Percentiles rank a stretch among this genome's conserved stretches.
phyloP scores from a whole-genome alignment of 2,113 vertebrate genomes.

The Neopipo cinnamomea region DNA sequence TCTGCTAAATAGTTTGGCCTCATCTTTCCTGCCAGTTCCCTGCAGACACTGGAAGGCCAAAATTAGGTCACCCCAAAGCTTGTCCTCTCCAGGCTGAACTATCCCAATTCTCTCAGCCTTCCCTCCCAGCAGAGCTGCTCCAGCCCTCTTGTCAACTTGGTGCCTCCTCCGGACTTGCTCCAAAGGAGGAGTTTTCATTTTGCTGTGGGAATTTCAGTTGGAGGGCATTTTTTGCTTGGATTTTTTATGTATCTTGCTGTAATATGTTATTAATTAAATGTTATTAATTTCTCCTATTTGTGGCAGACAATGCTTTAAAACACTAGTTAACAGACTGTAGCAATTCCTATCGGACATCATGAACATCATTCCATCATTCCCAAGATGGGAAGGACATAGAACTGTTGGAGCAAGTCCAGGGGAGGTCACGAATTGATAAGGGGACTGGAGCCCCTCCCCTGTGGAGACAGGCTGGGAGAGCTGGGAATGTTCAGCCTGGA shows the following conservation, averaged over 20 bases:
- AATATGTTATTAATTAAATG: background rate
- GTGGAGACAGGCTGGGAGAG: background rate
- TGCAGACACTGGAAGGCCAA: too few species aligned
- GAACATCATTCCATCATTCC: background rate
- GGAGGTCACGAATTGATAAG: background rate
- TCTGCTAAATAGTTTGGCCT: background rate
- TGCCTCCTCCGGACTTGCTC: background rate
- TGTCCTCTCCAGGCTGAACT: background rate
- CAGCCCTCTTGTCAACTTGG: background rate
- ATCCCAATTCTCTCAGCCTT: background rate
- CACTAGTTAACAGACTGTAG: background rate
- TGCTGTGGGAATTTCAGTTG: background rate
- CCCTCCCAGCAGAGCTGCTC: background rate
- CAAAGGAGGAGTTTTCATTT: background rate
- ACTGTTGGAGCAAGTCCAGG: background rate
- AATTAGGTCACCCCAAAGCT: background rate
- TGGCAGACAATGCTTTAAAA: background rate
- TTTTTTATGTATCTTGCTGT: background rate
- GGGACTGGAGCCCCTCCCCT: background rate
- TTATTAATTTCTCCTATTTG: background rate
- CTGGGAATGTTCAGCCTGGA: background rate
- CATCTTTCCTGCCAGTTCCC: too few species aligned
- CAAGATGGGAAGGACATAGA: background rate
- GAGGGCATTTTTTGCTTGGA: background rate
- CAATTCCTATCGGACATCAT: background rate